phyloP scores from a whole-genome alignment of 92 coral and sea anemone species.

The Zoanthus solanderi region DNA sequence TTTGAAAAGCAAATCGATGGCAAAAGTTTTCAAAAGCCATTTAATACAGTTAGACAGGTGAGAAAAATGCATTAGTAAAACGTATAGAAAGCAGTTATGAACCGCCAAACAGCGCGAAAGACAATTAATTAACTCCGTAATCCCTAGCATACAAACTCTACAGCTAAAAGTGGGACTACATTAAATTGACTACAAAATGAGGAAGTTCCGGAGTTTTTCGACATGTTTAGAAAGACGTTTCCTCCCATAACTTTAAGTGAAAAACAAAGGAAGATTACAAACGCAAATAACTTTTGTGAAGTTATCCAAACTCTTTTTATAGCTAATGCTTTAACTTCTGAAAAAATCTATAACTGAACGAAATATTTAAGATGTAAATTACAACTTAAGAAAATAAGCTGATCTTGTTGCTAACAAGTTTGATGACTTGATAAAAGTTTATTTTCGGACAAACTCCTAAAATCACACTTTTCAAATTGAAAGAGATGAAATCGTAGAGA shows the following conservation, averaged over 20 bases:
- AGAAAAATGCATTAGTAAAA: slow-evolving; percentile 41
- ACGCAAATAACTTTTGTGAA: slow-evolving; percentile 16
- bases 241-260: neutral
- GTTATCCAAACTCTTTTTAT: slow-evolving; percentile 4
- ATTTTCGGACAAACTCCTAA: neutral
- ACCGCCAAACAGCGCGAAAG: neutral
- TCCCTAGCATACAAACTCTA: slow-evolving; percentile 2
- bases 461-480: neutral
- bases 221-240: slow-evolving; percentile 20
- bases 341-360: neutral
- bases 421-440: neutral
- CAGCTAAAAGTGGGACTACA: slow-evolving; percentile 7
- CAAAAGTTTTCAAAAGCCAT: slow-evolving; percentile 39
- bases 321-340: slow-evolving; percentile 23
- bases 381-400: neutral
- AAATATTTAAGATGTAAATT: neutral
- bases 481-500: slow-evolving; percentile 4
- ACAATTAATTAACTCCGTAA: slow-evolving; percentile 14
- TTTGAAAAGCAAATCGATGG: slow-evolving; percentile 32
- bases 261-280: slow-evolving; percentile 30
- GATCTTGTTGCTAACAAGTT: neutral
- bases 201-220: slow-evolving; percentile 24
- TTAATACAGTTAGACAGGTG: slow-evolving; percentile 48
- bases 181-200: neutral
- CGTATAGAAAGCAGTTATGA: slow-evolving; percentile 20